Conservation (phyloP, 1,140 invertebrate genomes). For the Tribolium madens region DNA sequence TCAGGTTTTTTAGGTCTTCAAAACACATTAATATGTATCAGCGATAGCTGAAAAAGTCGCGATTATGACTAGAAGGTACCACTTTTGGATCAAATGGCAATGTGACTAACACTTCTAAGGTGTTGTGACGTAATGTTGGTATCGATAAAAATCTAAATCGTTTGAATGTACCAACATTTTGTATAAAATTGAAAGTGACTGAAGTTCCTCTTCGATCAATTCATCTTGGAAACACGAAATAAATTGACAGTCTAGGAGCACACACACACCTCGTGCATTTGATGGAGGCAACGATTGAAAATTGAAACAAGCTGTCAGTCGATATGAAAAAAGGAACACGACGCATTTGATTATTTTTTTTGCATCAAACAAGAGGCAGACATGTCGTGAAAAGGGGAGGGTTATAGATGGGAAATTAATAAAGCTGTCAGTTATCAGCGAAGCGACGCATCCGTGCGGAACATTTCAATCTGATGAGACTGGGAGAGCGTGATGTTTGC, state of each 20-base stretch:
- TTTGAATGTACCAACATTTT: too few relatives aligned
- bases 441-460: conserved; percentile 56
- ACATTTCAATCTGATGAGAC: conserved; percentile 59
- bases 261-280: not conserved
- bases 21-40: conserved; percentile 3
- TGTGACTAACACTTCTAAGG: not conserved
- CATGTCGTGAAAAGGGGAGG: conserved; percentile 61
- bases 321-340: conserved; percentile 45
- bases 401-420: conserved; percentile 74
- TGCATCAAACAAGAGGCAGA: conserved; percentile 54
- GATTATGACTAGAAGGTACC: not conserved
- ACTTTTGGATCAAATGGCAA: not conserved
- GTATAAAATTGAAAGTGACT: conserved; percentile 47
- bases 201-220: too few relatives aligned
- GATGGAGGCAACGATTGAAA: conserved; percentile 12
- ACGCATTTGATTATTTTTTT: conserved; percentile 49
- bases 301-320: conserved; percentile 55
- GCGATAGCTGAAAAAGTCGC: not conserved
- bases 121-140: not conserved
- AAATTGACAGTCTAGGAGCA: not conserved
- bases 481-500: conserved; percentile 53
- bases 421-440: conserved; percentile 79
- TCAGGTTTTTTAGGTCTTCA: not conserved
- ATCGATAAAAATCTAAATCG: too few relatives aligned
- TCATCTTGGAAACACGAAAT: conserved; percentile 51